Percentiles rank a stretch among this genome's conserved stretches.
Conservation (phyloP, 2,888 invertebrate species). For the Hirtodrosophila cameraria region DNA sequence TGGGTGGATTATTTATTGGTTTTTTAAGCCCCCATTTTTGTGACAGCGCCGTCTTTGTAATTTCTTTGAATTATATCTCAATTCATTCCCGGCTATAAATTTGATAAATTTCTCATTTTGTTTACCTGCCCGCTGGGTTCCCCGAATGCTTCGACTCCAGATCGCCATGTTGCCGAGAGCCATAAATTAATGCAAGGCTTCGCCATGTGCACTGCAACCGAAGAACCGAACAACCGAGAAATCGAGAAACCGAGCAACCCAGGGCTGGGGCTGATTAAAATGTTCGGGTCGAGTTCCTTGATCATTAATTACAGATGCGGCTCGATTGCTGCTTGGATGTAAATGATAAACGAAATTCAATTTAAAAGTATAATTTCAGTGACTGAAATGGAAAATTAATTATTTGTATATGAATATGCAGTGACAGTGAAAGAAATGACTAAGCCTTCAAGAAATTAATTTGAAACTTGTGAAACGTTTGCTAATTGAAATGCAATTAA, state of each 20-base stretch:
- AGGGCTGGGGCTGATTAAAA: constrained; percentile 63
- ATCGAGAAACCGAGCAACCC: no score
- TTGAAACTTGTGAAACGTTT: constrained; percentile 30
- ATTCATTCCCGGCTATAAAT: constrained; percentile 71
- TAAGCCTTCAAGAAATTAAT: constrained; percentile 35
- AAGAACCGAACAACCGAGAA: no score
- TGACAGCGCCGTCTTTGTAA: constrained; percentile 59
- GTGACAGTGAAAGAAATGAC: constrained; percentile 7
- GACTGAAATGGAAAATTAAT: constrained; percentile 61
- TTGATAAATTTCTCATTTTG: constrained; percentile 75
- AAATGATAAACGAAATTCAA: constrained; percentile 41
- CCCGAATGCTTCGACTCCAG: constrained; percentile 38
- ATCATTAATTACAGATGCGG: constrained; percentile 62
- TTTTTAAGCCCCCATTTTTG: constrained; percentile 71
- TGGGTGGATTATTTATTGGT: constrained; percentile 60
- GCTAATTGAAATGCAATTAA: constrained; percentile 54
- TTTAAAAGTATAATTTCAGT: constrained; percentile 63
- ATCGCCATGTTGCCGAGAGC: constrained; percentile 43
- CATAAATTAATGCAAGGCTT: constrained; percentile 62
- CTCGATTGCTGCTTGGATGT: constrained; percentile 33
- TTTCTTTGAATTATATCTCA: constrained; percentile 80
- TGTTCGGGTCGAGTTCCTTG: constrained; percentile 67
- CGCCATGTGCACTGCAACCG: constrained; percentile 39
- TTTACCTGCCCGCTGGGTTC: constrained; percentile 66
- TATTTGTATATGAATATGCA: constrained; percentile 41